phyloP scores from a whole-genome alignment of 2,888 invertebrate species.

The Tribolium freemani region DNA sequence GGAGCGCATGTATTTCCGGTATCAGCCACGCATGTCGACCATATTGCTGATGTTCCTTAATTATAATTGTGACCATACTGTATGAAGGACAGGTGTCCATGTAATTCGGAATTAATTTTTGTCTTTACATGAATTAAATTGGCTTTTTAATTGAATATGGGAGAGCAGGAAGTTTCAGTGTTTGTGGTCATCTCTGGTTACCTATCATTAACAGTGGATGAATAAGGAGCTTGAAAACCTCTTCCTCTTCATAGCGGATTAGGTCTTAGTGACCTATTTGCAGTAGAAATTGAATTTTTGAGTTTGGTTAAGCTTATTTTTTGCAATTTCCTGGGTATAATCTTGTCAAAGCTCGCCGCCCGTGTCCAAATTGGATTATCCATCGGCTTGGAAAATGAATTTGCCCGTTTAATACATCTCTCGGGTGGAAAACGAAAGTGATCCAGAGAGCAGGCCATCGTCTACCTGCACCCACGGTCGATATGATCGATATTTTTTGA shows the following conservation, averaged over 20 bases:
- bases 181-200: conserved; percentile 26
- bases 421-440: conserved; percentile 39
- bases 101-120: conserved; percentile 20
- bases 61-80: conserved; percentile 27
- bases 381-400: conserved; percentile 17
- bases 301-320: conserved; percentile 21
- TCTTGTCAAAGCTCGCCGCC: conserved; percentile 20
- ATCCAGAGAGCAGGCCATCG: neutral
- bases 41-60: conserved; percentile 34
- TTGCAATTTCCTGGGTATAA: conserved; percentile 13
- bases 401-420: conserved; percentile 5
- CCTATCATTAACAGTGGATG: conserved; percentile 22
- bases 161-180: conserved; percentile 21
- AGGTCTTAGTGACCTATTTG: neutral
- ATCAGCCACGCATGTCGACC: conserved; percentile 35
- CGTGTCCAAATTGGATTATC: conserved; percentile 28
- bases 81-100: conserved; percentile 33
- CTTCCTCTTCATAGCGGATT: conserved; percentile 15
- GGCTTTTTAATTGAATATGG: neutral
- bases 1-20: conserved; percentile 24
- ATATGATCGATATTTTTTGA: conserved; percentile 45
- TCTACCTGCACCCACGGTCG: conserved; percentile 42
- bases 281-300: neutral
- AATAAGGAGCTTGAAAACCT: neutral
- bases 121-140: neutral